These are phyloP conservation scores for Hyppa rectilinea DNA, from an alignment of 2,888 invertebrate genomes.

Conservation along the genomic window DNA sequence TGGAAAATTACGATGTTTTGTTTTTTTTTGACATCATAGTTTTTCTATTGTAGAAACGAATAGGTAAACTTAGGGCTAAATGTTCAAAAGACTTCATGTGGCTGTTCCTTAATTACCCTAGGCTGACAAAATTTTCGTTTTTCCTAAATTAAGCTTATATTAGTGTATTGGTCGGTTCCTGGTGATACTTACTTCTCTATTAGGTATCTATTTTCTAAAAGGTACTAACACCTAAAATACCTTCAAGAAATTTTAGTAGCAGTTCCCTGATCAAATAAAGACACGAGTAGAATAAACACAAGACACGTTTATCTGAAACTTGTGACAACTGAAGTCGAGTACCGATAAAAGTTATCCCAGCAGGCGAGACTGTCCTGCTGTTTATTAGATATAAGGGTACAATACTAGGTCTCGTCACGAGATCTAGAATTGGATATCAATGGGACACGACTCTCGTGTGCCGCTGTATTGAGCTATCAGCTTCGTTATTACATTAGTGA, in stretches of 20 bases:
- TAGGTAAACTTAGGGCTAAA: not conserved
- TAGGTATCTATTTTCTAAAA: no score
- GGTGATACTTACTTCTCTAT: no score
- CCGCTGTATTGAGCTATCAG: conserved; percentile 31
- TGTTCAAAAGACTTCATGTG: not conserved
- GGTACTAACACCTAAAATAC: no score
- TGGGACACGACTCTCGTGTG: not conserved
- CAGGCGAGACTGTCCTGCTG: conserved; percentile 3
- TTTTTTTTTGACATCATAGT: no score
- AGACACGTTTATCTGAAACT: conserved; percentile 40
- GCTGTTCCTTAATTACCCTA: no score
- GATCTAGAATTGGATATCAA: conserved; percentile 1
- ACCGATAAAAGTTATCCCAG: conserved; percentile 20
- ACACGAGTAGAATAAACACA: conserved; percentile 12
- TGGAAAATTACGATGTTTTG: conserved; percentile 5
- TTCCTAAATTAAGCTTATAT: no score
- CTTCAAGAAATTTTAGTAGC: not conserved
- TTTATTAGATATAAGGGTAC: conserved; percentile 44
- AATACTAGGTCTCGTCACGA: conserved; percentile 14
- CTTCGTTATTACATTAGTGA: conserved; percentile 50
- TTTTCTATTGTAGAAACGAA: no score
- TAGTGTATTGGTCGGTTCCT: no score
- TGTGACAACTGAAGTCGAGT: conserved; percentile 37
- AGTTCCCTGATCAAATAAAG: conserved; percentile 23
- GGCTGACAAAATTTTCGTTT: no score